Evolutionary conservation across 1,140 invertebrate species (phyloP).

Genomic region (Ostrea edulis): DNA sequence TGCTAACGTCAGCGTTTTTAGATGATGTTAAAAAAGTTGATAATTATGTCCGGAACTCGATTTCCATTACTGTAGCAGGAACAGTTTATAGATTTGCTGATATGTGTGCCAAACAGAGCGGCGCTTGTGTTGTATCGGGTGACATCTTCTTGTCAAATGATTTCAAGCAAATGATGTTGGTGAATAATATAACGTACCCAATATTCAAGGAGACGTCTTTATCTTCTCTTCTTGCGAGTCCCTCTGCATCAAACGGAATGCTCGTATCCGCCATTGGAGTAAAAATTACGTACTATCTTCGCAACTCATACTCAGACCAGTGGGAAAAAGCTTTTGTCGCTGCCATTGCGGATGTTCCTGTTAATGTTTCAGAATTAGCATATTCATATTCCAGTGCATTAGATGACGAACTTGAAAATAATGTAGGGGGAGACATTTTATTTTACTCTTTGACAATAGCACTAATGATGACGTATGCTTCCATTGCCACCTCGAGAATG

Average conservation of each 20-base stretch:
- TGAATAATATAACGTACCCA: constrained; percentile 43
- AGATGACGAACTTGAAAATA: constrained; percentile 56
- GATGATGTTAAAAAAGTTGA: constrained; percentile 7
- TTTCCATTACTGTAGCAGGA: background rate
- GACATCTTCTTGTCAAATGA: constrained; percentile 33
- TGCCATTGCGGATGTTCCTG: background rate
- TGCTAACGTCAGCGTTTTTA: constrained; percentile 7
- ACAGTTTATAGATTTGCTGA: background rate
- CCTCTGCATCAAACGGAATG: constrained; percentile 13
- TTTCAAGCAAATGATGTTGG: background rate
- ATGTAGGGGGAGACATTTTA: constrained; percentile 56
- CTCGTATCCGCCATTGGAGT: constrained; percentile 39
- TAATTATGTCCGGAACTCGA: background rate
- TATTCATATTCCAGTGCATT: constrained; percentile 56
- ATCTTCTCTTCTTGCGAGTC: constrained; percentile 18
- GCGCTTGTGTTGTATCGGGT: constrained; percentile 32
- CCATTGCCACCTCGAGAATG: constrained; percentile 56
- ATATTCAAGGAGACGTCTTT: background rate
- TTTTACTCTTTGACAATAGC: constrained; percentile 64
- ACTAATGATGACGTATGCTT: constrained; percentile 68
- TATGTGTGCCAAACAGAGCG: constrained; percentile 32
- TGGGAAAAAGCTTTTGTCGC: constrained; percentile 51
- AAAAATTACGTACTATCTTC: constrained; percentile 47
- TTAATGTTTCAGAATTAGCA: constrained; percentile 42
- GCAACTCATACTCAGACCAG: background rate